These are phyloP conservation scores for Agapornis canus DNA, from an alignment of 2,797 vertebrate species.

Conservation along the genomic window DNA sequence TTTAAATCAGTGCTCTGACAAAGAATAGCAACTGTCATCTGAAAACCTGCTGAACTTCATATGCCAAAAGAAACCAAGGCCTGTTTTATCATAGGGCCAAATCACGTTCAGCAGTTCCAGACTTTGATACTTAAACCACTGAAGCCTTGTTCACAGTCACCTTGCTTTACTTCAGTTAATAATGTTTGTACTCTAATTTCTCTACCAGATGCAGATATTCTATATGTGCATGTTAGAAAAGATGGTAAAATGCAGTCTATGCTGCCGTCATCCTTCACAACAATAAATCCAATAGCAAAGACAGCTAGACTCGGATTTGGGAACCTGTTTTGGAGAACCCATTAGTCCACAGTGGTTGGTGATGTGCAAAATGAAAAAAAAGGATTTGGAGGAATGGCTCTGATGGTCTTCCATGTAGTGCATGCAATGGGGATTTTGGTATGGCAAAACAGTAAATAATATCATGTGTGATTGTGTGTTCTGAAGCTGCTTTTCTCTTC, in stretches of 20 bases:
- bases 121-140: conserved; percentile 26
- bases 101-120: conserved; percentile 1
- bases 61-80: background rate
- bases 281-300: background rate
- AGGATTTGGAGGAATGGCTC: background rate
- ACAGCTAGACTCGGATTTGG: background rate
- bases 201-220: conserved; percentile 1
- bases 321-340: background rate
- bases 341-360: background rate
- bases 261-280: background rate
- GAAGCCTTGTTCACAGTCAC: background rate
- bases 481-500: background rate
- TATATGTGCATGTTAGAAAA: background rate
- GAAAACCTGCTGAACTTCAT: conserved; percentile 9
- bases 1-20: background rate
- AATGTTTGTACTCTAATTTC: conserved; percentile 4
- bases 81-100: conserved; percentile 7
- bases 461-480: background rate
- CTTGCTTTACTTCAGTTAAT: background rate
- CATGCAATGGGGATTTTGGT: background rate
- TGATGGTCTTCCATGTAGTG: background rate
- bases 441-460: background rate
- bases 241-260: background rate
- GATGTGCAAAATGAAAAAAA: background rate
- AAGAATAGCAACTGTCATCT: background rate